Percentiles rank a stretch among this genome's conserved stretches.
These are phyloP conservation scores for Metopia argyrocephala DNA, from an alignment of 2,888 invertebrate genomes.

Conservation along the genomic window DNA sequence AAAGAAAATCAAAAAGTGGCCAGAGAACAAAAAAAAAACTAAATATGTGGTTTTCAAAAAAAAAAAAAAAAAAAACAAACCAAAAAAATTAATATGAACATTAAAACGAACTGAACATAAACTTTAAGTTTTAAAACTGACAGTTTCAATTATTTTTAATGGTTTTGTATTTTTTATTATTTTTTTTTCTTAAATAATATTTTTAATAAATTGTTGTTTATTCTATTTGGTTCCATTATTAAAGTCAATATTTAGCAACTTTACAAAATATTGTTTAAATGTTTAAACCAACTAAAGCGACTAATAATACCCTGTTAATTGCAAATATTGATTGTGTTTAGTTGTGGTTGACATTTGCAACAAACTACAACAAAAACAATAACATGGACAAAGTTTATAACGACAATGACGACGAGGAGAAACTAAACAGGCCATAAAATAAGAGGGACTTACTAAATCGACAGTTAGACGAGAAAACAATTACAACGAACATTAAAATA, in stretches of 20 bases:
- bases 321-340: slow-evolving; percentile 64
- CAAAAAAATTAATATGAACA: slow-evolving; percentile 54
- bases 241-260: slow-evolving; percentile 23
- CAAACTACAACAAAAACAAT: slow-evolving; percentile 13
- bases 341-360: slow-evolving; percentile 63
- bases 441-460: neutral
- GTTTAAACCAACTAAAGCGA: slow-evolving; percentile 41
- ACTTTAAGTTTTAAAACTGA: slow-evolving; percentile 53
- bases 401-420: slow-evolving; percentile 3
- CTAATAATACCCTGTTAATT: slow-evolving; percentile 58
- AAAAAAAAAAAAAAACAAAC: slow-evolving; percentile 23
- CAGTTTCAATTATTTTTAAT: slow-evolving; percentile 46
- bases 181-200: neutral
- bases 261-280: slow-evolving; percentile 42
- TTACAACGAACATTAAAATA: slow-evolving; percentile 26
- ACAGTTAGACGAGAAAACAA: slow-evolving; percentile 21
- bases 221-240: slow-evolving; percentile 28
- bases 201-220: neutral
- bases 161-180: neutral
- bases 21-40: neutral
- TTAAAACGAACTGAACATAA: slow-evolving; percentile 50
- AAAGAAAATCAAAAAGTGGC: neutral
- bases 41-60: neutral
- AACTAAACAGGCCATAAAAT: too few relatives aligned
- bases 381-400: too few relatives aligned